Conservation (phyloP, 2,113 vertebrate genomes). For the Lutjanus erythropterus region DNA sequence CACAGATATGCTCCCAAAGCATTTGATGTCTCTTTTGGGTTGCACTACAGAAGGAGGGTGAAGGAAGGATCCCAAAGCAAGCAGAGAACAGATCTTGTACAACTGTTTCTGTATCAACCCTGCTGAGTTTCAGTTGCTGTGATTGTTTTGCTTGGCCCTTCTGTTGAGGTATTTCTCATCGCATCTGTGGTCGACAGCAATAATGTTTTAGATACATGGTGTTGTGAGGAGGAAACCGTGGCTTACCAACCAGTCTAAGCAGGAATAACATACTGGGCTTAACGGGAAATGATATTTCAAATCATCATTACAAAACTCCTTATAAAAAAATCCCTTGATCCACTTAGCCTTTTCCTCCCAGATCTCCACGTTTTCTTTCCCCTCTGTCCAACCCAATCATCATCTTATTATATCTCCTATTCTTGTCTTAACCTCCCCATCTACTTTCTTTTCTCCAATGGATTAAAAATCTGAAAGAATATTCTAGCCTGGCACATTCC, state of each 20-base stretch:
- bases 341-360: constrained; percentile 9
- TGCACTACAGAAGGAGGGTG: not conserved
- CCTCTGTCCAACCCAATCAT: not conserved
- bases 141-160: constrained; percentile 54
- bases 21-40: constrained; percentile 4
- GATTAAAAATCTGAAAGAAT: not conserved
- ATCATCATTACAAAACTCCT: constrained; percentile 11
- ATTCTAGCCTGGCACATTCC: not conserved
- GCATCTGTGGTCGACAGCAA: constrained; percentile 36
- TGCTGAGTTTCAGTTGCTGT: constrained; percentile 14
- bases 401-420: not conserved
- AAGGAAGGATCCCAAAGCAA: not conserved
- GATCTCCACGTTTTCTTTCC: constrained; percentile 25
- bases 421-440: not conserved
- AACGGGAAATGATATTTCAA: constrained; percentile 33
- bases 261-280: constrained; percentile 34
- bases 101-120: constrained; percentile 16
- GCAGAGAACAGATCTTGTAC: not conserved
- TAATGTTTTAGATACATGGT: constrained; percentile 52
- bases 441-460: not conserved
- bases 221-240: constrained; percentile 42
- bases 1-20: no score
- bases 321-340: constrained; percentile 35
- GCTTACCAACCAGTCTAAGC: constrained; percentile 31
- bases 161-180: constrained; percentile 21